Evolutionary conservation across 2,113 vertebrate species (phyloP).

Genomic region (Miniopterus natalensis): DNA sequence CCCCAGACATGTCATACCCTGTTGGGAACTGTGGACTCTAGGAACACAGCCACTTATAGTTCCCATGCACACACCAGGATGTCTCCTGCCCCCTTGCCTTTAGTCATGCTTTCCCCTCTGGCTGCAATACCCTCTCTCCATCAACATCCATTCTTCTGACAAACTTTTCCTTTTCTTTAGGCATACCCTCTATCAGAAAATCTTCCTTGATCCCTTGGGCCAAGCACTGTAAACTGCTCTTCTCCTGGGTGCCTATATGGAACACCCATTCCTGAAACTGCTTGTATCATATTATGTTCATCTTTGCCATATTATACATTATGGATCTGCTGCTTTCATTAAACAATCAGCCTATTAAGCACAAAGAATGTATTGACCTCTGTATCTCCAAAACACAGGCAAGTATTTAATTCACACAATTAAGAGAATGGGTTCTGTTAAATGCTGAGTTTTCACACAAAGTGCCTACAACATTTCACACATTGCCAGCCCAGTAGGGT

Average conservation of each 20-base stretch:
- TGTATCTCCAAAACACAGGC: background rate
- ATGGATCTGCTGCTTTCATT: background rate
- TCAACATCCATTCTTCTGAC: background rate
- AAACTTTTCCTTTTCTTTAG: background rate
- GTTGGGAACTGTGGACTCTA: background rate
- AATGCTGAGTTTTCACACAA: background rate
- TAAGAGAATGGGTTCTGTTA: background rate
- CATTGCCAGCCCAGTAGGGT: background rate
- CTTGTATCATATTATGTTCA: background rate
- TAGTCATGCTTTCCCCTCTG: background rate
- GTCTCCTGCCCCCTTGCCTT: background rate
- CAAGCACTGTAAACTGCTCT: background rate
- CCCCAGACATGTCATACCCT: fast-evolving
- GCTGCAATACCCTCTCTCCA: background rate
- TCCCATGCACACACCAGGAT: background rate
- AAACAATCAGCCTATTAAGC: background rate
- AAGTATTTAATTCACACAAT: background rate
- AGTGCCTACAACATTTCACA: background rate
- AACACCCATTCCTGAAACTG: background rate
- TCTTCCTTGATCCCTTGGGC: background rate
- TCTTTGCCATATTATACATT: background rate
- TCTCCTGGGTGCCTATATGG: background rate
- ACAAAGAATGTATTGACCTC: background rate
- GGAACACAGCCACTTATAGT: background rate
- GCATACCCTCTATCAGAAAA: background rate